Percentiles rank a stretch among this genome's conserved stretches.
phyloP scores from a whole-genome alignment of 1,140 invertebrate genomes.

The Diorhabda sublineata region DNA sequence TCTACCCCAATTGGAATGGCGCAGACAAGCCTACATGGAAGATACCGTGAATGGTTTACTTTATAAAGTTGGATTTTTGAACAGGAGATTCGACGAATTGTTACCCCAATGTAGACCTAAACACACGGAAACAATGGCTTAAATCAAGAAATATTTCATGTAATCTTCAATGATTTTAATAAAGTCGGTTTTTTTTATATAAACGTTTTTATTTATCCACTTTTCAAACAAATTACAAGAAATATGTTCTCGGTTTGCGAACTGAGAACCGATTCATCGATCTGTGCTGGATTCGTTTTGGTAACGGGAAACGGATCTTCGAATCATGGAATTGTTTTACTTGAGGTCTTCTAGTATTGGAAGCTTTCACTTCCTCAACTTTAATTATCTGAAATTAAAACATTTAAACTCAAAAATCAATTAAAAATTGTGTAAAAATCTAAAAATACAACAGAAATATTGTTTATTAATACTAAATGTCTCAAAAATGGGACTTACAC shows the following conservation, averaged over 20 bases:
- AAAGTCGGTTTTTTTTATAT: background rate
- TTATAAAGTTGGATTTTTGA: conserved; percentile 41
- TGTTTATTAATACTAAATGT: background rate
- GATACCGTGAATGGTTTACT: conserved; percentile 40
- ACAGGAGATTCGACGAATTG: conserved; percentile 43
- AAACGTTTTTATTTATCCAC: conserved; percentile 17
- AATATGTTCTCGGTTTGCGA: conserved; percentile 89
- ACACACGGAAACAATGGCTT: conserved; percentile 17
- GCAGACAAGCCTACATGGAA: conserved; percentile 42
- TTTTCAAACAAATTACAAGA: conserved; percentile 61
- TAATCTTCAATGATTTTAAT: too few relatives aligned
- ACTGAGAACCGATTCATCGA: conserved; percentile 78
- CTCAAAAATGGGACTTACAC: background rate
- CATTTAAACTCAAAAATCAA: background rate
- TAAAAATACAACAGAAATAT: background rate
- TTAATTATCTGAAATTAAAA: conserved; percentile 82
- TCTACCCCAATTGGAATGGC: conserved; percentile 43
- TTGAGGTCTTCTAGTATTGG: conserved; percentile 85
- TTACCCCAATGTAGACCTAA: conserved; percentile 38
- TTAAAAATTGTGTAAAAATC: conserved; percentile 3
- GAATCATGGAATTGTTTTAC: conserved; percentile 98
- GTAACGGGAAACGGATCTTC: conserved; percentile 93
- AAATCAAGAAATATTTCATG: background rate
- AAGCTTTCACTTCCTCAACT: conserved; percentile 84
- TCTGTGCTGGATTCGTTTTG: conserved; percentile 85